Evolutionary conservation across 35 echinoderm and acorn worm species (phyloP), one percentile per base, ranked within the genome.

Genomic region (Ophioderma brevispina): DNA sequence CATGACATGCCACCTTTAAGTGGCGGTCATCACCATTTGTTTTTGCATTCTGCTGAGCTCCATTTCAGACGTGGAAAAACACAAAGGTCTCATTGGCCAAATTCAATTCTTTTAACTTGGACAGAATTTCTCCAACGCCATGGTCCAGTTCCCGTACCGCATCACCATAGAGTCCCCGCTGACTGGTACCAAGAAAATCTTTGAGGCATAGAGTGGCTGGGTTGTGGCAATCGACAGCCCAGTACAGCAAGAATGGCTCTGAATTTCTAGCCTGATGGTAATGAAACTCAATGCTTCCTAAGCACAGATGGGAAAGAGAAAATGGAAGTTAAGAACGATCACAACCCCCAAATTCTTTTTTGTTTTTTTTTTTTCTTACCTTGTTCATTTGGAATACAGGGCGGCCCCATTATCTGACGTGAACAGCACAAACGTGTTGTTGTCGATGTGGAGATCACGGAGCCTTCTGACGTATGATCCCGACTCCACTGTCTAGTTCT

Each of bases 401-500:
- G 97, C 97, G 18, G 83, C 97, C 17, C 97, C 97, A 91, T 99
- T 99, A 46, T 99, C 97, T 33, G 97, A 99, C 25, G 90, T 55
- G 77, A 99, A 99, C n/a, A 99, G 83, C 0, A 95, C 97, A 91
- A 99, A 99, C 13, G 97, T 99, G 81, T 93, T 99, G 28, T 91
- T 93, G 32, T 85, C 93, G n/a, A 99, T 95, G 8, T 92, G 50
- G 0, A 95, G 91, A 14, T 91, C 37, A 25, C 36, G 87, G 37
- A 99, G 49, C 82, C n/a, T 87, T 90, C 13, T 31, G 78, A 32
- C 95, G 75, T 30, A 99, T 95, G 50, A 77, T 88, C 33, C 97
- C 97, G 5, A 95, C 94, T 2, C 97, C 97, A 78, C 79, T 86
- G 55, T 99, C 97, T 35, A 99, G 81, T 63, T 99, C 97, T 80